Base-by-base conservation (phyloP, 2,888 invertebrate species). In the Acronicta aceris region DNA sequence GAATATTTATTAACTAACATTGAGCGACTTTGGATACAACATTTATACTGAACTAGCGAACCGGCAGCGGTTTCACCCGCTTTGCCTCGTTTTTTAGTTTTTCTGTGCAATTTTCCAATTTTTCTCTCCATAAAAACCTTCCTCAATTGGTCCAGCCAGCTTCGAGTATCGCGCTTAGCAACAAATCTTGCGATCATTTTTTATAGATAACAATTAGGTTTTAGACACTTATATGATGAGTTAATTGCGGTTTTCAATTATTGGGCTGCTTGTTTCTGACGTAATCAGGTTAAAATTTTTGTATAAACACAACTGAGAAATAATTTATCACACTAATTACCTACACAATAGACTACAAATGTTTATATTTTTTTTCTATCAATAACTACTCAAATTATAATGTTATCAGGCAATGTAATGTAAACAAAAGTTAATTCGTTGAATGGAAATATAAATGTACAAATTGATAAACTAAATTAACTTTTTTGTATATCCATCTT, bases 401-500 rank as follows among this genome's bases (percentile, higher is more conserved):
- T 57, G 27, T 50, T 67, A 66, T 54, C 54, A 43, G 42, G 25
- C 16, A n/a, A n/a, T n/a, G n/a, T n/a, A 50, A 43, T 38, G 45
- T 67, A 61, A 56, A 67, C 33, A 53, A 36, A 6, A 48, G 40
- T 52, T 56, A 52, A 54, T 50, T 30, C 51, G 33, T 51, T 61
- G 41, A 43, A 64, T 54, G 25, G n/a, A 41, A 38, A 10, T 36
- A 38, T 8, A 41, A 8, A 49, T 17, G 15, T 47, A n/a, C 16
- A 42, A 49, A 38, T 55, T 41, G 36, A 41, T 45, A 42, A 56
- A 7, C 38, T 10, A 38, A 30, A 36, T 36, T n/a, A 36, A 13
- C 1, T 6, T 5, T 13, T 36, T 13, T 13, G 5, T 13, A 2
- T 36, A 30, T 30, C 30, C 30, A 10, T 10, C 2, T 30, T 1